Conservation (phyloP, 2,113 vertebrate species). For the Eidolon helvum region DNA sequence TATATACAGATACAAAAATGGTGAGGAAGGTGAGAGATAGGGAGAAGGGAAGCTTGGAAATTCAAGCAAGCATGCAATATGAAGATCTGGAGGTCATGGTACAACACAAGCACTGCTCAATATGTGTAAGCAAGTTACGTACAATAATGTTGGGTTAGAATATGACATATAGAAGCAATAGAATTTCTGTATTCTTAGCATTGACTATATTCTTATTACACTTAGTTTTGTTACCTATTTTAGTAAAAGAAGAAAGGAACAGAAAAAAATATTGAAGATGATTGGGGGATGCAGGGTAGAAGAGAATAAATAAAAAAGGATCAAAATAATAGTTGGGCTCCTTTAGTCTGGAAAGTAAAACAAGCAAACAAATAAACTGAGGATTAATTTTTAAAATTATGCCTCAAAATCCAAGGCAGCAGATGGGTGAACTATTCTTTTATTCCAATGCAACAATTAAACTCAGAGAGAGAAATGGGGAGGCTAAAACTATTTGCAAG, state of each 20-base stretch:
- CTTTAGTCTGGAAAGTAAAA: constrained; percentile 11
- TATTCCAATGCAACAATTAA: constrained; percentile 78
- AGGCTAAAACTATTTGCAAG: constrained; percentile 51
- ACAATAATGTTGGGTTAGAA: not conserved
- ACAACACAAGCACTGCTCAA: not conserved
- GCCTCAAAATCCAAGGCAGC: not conserved
- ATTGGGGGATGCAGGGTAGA: not conserved
- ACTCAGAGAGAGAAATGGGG: constrained; percentile 73
- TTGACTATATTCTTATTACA: not conserved
- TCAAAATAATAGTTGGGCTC: constrained; percentile 17
- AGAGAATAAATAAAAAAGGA: not conserved
- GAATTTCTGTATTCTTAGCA: not conserved
- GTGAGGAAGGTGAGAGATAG: not conserved
- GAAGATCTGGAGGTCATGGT: not conserved
- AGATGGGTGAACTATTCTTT: constrained; percentile 77
- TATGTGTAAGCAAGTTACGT: not conserved
- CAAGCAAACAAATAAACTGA: not conserved
- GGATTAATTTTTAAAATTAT: constrained; percentile 66
- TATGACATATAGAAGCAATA: not conserved
- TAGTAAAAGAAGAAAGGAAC: not conserved
- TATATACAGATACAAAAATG: not conserved
- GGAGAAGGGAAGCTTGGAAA: not conserved
- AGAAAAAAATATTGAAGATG: not conserved
- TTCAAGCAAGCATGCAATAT: not conserved
- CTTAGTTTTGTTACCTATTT: not conserved